phyloP scores from a whole-genome alignment of 2,113 vertebrate genomes.

The Lepisosteus oculatus region DNA sequence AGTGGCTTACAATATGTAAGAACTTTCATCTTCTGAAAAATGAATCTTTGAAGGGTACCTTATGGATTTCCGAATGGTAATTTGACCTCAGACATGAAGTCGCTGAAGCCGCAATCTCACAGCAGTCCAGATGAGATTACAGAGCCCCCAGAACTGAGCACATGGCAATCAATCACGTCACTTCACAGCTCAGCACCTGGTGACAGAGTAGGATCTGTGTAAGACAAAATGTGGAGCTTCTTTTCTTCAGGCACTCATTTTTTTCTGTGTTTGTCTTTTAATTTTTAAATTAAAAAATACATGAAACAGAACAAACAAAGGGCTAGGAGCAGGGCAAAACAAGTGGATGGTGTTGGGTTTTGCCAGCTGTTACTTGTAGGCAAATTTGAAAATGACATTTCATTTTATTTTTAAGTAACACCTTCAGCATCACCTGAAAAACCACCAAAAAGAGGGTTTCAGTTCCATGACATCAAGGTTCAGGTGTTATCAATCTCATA shows the following conservation, averaged over 20 bases:
- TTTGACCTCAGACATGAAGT: neutral
- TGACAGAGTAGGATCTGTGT: conserved; percentile 21
- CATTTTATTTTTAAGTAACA: conserved; percentile 37
- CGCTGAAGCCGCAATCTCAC: neutral
- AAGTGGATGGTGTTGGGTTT: conserved; percentile 18
- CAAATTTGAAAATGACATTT: conserved; percentile 30
- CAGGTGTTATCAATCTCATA: conserved; percentile 42
- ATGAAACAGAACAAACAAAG: neutral
- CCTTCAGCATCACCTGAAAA: conserved; percentile 20
- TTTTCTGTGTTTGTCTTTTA: conserved; percentile 15
- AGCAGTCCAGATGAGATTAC: conserved; percentile 5
- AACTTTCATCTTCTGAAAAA: no score
- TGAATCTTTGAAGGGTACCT: no score
- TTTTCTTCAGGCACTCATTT: neutral
- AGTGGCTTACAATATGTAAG: no score
- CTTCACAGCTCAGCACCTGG: conserved; percentile 1
- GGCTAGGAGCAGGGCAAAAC: neutral
- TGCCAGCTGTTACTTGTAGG: conserved; percentile 34
- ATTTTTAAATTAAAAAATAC: neutral
- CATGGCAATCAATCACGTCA: conserved; percentile 29
- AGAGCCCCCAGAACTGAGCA: neutral
- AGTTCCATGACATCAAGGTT: conserved; percentile 24
- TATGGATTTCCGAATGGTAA: no score
- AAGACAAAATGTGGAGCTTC: neutral
- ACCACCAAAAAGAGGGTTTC: conserved; percentile 23